phyloP scores from a whole-genome alignment of 2,797 vertebrate genomes.

The Acanthornis magna region DNA sequence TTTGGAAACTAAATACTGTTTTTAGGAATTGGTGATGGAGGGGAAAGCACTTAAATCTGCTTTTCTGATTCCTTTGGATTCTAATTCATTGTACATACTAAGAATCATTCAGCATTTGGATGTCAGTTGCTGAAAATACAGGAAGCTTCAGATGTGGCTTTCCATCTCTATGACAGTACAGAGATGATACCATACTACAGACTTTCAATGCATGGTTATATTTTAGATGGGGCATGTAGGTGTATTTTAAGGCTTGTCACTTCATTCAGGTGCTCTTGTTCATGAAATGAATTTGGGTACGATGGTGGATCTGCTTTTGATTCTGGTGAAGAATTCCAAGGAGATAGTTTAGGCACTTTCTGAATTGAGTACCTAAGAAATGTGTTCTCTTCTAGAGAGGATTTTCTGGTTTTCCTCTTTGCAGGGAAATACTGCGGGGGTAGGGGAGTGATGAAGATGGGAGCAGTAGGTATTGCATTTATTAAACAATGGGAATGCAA shows the following conservation, averaged over 20 bases:
- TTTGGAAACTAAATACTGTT: not conserved
- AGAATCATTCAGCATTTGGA: not conserved
- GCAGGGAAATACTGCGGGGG: not conserved
- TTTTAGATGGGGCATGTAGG: not conserved
- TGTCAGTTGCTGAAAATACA: not conserved
- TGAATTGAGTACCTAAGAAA: not conserved
- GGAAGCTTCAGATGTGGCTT: not conserved
- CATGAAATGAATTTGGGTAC: not conserved
- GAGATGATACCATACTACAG: not conserved
- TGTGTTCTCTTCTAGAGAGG: not conserved
- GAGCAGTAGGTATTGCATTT: not conserved
- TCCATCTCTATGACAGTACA: not conserved
- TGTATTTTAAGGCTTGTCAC: not conserved
- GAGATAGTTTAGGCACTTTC: not conserved
- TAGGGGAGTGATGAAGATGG: not conserved
- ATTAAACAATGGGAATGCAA: not conserved
- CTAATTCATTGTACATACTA: not conserved
- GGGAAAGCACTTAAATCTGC: accelerated
- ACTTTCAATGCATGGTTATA: not conserved
- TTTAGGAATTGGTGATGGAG: not conserved
- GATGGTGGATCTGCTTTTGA: not conserved
- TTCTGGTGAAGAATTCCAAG: not conserved
- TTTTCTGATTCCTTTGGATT: not conserved
- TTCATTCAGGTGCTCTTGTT: not conserved
- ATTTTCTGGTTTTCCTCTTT: not conserved